phyloP scores from a whole-genome alignment of 2,888 invertebrate species.

The Tachina grossa region DNA sequence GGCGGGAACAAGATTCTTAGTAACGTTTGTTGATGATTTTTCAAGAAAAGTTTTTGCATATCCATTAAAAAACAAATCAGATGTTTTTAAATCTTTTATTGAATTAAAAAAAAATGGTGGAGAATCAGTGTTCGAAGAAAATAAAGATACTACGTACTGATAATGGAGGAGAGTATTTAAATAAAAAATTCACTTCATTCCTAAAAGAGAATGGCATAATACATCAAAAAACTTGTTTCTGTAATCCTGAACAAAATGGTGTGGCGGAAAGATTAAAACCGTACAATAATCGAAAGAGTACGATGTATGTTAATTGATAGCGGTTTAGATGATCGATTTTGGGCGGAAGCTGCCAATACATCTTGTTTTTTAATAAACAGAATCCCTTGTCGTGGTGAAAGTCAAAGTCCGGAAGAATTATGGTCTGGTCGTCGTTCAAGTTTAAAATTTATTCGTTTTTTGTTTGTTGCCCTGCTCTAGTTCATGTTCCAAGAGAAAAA shows the following conservation, averaged over 20 bases:
- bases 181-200: slow-evolving; percentile 39
- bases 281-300: slow-evolving; percentile 71
- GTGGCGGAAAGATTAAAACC: slow-evolving; percentile 71
- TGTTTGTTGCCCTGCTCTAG: slow-evolving; percentile 14
- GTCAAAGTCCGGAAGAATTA: slow-evolving; percentile 31
- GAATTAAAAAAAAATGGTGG: slow-evolving; percentile 59
- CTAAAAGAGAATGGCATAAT: neutral
- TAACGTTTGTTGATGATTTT: slow-evolving; percentile 21
- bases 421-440: slow-evolving; percentile 44
- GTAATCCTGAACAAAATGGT: slow-evolving; percentile 74
- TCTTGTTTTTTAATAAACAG: slow-evolving; percentile 18
- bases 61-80: neutral
- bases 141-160: slow-evolving; percentile 51
- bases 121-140: slow-evolving; percentile 70
- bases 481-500: slow-evolving; percentile 10
- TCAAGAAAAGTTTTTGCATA: slow-evolving; percentile 27
- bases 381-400: slow-evolving; percentile 63
- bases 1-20: neutral
- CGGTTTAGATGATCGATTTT: slow-evolving; percentile 57
- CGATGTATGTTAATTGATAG: slow-evolving; percentile 71
- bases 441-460: neutral
- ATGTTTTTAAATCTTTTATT: neutral
- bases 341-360: slow-evolving; percentile 55
- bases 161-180: slow-evolving; percentile 68
- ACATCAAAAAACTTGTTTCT: slow-evolving; percentile 54